Base-by-base conservation (phyloP, 2,797 vertebrate species). In the Podarcis siculus region DNA sequence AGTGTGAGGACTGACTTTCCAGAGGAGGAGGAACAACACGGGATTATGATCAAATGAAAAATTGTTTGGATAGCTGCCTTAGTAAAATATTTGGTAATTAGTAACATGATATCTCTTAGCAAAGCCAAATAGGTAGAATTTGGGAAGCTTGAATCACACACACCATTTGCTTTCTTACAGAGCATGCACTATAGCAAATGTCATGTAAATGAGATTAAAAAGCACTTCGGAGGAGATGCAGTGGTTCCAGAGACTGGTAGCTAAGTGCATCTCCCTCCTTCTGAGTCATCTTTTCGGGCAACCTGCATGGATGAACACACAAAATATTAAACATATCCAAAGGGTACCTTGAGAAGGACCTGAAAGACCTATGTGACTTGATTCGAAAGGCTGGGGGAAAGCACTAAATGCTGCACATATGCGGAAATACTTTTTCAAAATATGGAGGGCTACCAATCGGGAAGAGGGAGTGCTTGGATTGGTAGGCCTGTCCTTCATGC, bases 161-260 rank as follows among this genome's bases (percentile, higher is more conserved):
- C 37, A 27, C 30, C 8, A 19, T 92, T 79, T 25, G 84, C 27
- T 82, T 88, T 10, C 37, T 78, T 8, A 61, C 0, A 23, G 3
- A 78, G 4, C n/a, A 85, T 9, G 71, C 21, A 86, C 0, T 64
- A 45, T 83, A 86, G 25, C 58, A 90, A 94, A 90, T 1, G 64
- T 21, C 82, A 87, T 77, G 0, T 25, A 86, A 94, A 92, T 86
- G 17, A 21, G 64, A 90, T 91, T 89, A 4, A 84, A 92, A 93
- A 92, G 25, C 87, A 91, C 82, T 94, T 77, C 49, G 12, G 42
- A 30, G 8, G 83, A 87, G 83, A 78, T 1, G 0, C 3, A 86
- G n/a, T 67, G 78, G 85, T 32, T 87, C 61, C 67, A 19, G 32
- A 90, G 35, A n/a, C 75, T n/a, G 3, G 73, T 1, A 45, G 77